Evolutionary conservation across 2,888 invertebrate species (phyloP).

Genomic region (Nomada ferruginata): DNA sequence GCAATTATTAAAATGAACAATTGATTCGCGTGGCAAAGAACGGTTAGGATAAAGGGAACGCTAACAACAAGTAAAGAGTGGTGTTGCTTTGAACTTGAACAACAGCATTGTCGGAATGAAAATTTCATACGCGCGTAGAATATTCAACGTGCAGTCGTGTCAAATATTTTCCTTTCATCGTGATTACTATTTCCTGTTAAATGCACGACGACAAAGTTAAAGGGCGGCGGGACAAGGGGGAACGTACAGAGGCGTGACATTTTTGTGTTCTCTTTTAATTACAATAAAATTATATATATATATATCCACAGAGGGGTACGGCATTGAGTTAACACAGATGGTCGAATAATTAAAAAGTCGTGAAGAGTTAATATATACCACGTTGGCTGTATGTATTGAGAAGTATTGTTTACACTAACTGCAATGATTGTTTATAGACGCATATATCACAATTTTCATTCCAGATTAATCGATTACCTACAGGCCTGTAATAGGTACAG

Average conservation of each 20-base stretch:
- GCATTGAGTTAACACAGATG: neutral
- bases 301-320: neutral
- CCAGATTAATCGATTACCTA: too few species aligned
- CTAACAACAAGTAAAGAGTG: neutral
- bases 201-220: too few species aligned
- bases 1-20: conserved; percentile 20
- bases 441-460: too few species aligned
- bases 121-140: neutral
- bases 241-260: neutral
- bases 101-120: neutral
- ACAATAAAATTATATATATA: neutral
- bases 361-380: too few species aligned
- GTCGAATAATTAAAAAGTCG: neutral
- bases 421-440: too few species aligned
- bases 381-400: too few species aligned
- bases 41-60: neutral
- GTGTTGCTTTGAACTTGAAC: conserved; percentile 5
- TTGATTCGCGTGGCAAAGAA: neutral
- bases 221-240: neutral
- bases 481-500: neutral
- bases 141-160: neutral
- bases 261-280: conserved; percentile 1
- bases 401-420: too few species aligned
- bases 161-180: neutral
- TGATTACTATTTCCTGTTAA: too few species aligned